Evolutionary conservation across 35 echinoderm and acorn worm genomes (phyloP), one percentile per base, ranked within the genome.

Genomic region (Chiridota heheva): DNA sequence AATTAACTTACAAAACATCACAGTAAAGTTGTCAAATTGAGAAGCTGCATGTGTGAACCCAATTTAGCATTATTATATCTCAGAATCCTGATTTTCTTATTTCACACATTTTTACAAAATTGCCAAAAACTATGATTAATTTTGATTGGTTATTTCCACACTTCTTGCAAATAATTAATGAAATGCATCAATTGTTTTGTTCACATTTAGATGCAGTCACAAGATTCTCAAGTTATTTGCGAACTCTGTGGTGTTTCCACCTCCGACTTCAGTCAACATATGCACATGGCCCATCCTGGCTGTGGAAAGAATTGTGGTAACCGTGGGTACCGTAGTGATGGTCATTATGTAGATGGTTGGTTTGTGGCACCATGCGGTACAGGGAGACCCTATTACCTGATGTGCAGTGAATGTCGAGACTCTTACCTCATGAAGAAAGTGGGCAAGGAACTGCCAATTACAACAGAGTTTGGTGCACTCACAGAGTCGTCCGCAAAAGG

Each of bases 271-370:
- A 98, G 92, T 68, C 89, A 85, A 26, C 88, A 91, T 70, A 98
- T 98, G 95, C 84, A 76, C 17, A 77, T 75, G 8, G 46, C 88
- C 41, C 95, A 98, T 57, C 85, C 88, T 15, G 95, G 95, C 13
- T 98, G 88, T 51, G 73, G 85, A 6, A 58, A 82, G 36, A 88
- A 84, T 36, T 98, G 95, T 69, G 95, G 95, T 53, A 90, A 91
- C 84, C 91, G 83, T 67, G 95, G 95, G 45, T 91, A 91, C 76
- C 88, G 95, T 67, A 91, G 89, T 55, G 90, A 98, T 44, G 95
- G 95, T 33, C 76, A 75, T 30, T 91, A 91, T 37, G 95, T 98
- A 20, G 93, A 83, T 45, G 93, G 93, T 5, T 98, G 95, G 89
- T 92, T 98, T 31, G 89, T 90, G 42, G 95, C 89, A 7, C 89